Conservation (phyloP, 2,797 vertebrate genomes). For the Cygnus olor region DNA sequence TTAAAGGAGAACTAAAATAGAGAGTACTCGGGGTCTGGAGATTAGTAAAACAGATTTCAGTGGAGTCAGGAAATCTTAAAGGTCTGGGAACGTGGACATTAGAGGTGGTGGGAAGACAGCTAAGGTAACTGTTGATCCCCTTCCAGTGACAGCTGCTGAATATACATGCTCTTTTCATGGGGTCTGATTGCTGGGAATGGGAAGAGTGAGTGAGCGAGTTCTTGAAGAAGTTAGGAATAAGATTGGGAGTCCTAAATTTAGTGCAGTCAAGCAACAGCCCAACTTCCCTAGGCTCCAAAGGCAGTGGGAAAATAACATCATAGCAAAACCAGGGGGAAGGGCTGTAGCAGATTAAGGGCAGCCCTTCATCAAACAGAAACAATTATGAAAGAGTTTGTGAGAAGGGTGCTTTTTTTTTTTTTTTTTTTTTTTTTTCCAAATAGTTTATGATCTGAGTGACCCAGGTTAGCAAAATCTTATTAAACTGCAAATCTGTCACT, state of each 20-base stretch:
- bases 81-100: background rate
- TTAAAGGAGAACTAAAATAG: background rate
- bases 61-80: background rate
- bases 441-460: background rate
- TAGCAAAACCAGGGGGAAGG: background rate
- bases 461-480: background rate
- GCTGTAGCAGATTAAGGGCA: background rate
- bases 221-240: background rate
- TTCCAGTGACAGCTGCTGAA: background rate
- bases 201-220: background rate
- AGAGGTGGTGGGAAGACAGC: background rate
- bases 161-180: background rate
- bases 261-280: background rate
- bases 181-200: background rate
- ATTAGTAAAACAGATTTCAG: background rate
- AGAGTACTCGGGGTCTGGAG: background rate
- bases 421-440: background rate
- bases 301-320: background rate
- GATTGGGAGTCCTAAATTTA: background rate
- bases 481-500: background rate
- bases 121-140: background rate
- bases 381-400: background rate
- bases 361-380: background rate
- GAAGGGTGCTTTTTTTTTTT: background rate
- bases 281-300: background rate